Percentiles rank a stretch among this genome's conserved stretches.
Evolutionary conservation across 2,888 invertebrate species (phyloP).

Genomic region (Adelphocoris suturalis): DNA sequence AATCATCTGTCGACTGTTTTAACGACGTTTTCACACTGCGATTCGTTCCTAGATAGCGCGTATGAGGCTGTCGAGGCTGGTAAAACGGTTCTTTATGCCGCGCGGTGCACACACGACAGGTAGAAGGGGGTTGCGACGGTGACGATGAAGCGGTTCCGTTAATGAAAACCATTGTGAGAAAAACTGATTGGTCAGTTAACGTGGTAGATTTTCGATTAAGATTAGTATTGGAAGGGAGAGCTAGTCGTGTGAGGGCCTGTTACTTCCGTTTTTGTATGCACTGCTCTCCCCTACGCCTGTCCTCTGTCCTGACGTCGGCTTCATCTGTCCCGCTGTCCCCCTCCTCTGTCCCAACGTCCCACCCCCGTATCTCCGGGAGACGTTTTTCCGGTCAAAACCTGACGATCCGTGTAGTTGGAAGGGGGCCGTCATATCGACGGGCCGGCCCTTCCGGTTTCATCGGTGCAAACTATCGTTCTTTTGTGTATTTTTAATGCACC

Average conservation of each 20-base stretch:
- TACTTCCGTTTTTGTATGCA: conserved; percentile 7
- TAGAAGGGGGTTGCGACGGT: neutral
- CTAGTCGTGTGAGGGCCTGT: conserved; percentile 22
- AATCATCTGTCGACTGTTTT: conserved; percentile 17
- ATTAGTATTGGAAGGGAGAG: conserved; percentile 37
- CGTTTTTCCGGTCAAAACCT: conserved; percentile 51
- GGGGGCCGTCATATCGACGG: neutral
- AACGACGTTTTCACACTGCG: neutral
- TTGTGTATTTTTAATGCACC: conserved; percentile 21
- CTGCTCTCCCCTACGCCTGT: neutral
- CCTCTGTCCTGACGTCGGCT: no score
- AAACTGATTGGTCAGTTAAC: conserved; percentile 48
- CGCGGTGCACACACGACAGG: neutral
- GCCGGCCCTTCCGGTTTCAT: conserved; percentile 16
- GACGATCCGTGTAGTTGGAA: conserved; percentile 47
- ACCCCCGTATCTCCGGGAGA: neutral
- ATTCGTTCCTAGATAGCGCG: neutral
- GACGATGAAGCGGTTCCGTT: conserved; percentile 20
- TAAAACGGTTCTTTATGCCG: conserved; percentile 15
- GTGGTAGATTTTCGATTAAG: conserved; percentile 54
- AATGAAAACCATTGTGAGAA: conserved; percentile 56
- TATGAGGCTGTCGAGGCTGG: conserved; percentile 1
- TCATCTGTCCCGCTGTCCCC: neutral
- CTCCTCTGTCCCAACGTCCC: neutral
- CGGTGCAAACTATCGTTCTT: conserved; percentile 34